Evolutionary conservation across 37 sponge, comb jelly and placozoan species (phyloP), one percentile per base, ranked within the genome.

Genomic region (Bolinopsis microptera): DNA sequence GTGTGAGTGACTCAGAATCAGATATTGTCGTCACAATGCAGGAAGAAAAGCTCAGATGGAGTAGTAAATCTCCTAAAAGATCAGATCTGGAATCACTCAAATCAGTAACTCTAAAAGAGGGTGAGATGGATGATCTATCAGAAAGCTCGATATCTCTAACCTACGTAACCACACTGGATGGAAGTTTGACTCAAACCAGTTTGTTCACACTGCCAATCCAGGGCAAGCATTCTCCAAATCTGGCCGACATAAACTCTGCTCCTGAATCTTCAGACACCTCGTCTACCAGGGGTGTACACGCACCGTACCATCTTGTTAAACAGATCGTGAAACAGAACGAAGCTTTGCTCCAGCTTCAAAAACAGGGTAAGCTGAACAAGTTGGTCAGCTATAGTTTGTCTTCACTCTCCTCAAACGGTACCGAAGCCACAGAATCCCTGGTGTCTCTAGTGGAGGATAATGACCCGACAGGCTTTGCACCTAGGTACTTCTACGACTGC

Each of bases 271-370:
- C 31, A 5, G 18, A n/a, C 75, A 23, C 75, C 5, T 72, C 75
- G 3, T 72, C 75, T n/a, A 28, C 26, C 26, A 5, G 61, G 61
- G 75, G 75, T 24, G 75, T 72, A n/a, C 75, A 72, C 18, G 75
- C 75, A 24, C 75, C 75, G n/a, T 72, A 72, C 18, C 31, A 72
- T 21, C 26, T 72, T 5, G 75, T 72, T 21, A 72, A 72, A 28
- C 75, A 72, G 26, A 72, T 72, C 5, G 75, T 72, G 75, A 72
- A 28, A n/a, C 75, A 72, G 31, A 72, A 28, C 31, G 75, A 72
- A n/a, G 75, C 26, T 28, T 72, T 72, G 75, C 5, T 23, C 31
- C 75, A 28, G 26, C 75, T 72, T 8, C 31, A 72, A n/a, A 2
- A 72, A 30, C 75, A 72, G 26, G 75, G 22, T 3, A 72, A 72